Conservation (phyloP, 2,797 vertebrate species). For the Myotis pilosus region DNA sequence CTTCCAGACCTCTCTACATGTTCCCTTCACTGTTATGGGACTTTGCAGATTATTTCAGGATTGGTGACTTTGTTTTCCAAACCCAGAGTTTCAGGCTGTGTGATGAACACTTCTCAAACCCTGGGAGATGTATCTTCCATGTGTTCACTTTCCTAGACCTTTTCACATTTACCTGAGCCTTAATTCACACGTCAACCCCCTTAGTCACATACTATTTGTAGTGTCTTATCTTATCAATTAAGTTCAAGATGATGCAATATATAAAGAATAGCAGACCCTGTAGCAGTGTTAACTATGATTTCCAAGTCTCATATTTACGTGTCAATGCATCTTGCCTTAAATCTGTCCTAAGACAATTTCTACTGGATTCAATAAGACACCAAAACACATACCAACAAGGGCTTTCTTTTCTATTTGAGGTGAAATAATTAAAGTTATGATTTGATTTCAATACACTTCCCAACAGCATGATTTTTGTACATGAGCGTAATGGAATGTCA, state of each 20-base stretch:
- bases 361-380: background rate
- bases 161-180: background rate
- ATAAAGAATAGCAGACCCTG: background rate
- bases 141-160: background rate
- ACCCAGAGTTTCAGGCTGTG: background rate
- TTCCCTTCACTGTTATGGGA: background rate
- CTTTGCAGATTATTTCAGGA: background rate
- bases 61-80: background rate
- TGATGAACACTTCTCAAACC: background rate
- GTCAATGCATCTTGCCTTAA: background rate
- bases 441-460: background rate
- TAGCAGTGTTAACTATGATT: background rate
- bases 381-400: background rate
- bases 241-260: background rate
- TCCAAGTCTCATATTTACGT: background rate
- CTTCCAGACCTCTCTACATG: background rate
- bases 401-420: constrained; percentile 19
- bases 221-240: background rate
- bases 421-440: constrained; percentile 42
- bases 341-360: background rate
- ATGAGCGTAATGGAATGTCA: constrained; percentile 59
- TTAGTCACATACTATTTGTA: background rate
- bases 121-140: background rate
- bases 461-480: constrained; percentile 54
- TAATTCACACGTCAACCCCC: background rate